A percentile compares a stretch with the other conserved stretches of the same genome.
phyloP scores from a whole-genome alignment of 2,888 invertebrate species.

The Malthinus flaveolus region DNA sequence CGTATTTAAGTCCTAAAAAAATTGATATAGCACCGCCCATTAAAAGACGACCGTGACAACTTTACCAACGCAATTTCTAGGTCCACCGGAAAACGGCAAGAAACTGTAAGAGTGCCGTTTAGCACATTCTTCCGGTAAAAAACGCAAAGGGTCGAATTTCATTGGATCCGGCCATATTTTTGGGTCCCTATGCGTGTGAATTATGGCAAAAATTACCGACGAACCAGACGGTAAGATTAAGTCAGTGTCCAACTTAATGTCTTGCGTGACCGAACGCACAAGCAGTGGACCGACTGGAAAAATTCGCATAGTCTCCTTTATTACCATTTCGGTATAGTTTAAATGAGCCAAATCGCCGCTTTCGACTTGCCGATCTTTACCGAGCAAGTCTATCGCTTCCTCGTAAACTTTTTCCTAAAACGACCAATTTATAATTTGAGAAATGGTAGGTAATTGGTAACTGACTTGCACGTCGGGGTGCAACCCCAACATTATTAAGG shows the following conservation, averaged over 20 bases:
- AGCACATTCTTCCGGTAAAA: conserved; percentile 10
- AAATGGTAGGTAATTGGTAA: no score
- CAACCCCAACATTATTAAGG: conserved; percentile 39
- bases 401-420: conserved; percentile 46
- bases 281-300: conserved; percentile 46
- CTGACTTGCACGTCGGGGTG: conserved; percentile 41
- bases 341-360: conserved; percentile 58
- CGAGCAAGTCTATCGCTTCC: conserved; percentile 54
- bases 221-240: background rate
- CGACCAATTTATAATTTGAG: no score
- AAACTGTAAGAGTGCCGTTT: background rate
- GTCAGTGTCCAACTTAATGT: conserved; percentile 7
- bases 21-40: background rate
- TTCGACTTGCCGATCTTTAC: conserved; percentile 51
- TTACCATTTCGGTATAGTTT: conserved; percentile 59
- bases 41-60: background rate
- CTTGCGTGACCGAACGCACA: conserved; percentile 17
- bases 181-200: background rate
- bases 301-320: conserved; percentile 61
- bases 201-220: background rate
- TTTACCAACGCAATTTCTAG: background rate
- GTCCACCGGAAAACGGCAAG: background rate
- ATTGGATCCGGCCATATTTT: background rate
- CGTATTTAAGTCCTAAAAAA: background rate
- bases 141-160: conserved; percentile 17